A percentile compares a stretch with the other conserved stretches of the same genome.
These are phyloP conservation scores for Saccostrea glomerata DNA, from an alignment of 1,140 invertebrate genomes.

Conservation along the genomic window DNA sequence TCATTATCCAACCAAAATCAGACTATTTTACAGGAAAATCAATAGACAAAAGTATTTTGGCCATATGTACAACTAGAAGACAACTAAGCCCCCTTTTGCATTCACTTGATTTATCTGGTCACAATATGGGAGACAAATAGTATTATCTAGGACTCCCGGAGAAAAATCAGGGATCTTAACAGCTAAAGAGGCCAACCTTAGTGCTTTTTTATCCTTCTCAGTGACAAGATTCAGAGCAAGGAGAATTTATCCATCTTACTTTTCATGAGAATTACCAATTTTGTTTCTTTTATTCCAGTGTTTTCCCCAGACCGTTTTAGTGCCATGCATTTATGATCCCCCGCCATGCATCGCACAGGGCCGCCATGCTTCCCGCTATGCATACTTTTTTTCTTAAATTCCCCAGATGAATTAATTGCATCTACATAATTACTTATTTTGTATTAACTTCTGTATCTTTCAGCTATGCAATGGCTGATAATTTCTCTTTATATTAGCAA, in stretches of 20 bases:
- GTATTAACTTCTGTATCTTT: too few relatives aligned
- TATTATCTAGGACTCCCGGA: neutral
- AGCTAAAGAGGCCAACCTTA: neutral
- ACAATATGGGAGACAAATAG: neutral
- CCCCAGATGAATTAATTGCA: too few relatives aligned
- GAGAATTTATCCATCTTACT: neutral
- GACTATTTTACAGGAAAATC: conserved; percentile 5
- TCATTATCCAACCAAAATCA: conserved; percentile 21
- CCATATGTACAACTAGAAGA: conserved; percentile 5
- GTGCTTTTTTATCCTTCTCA: neutral
- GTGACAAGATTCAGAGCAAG: neutral
- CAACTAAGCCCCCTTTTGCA: neutral
- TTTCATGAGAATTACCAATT: neutral
- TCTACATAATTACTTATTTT: too few relatives aligned
- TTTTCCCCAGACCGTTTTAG: too few relatives aligned
- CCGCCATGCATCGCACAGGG: too few relatives aligned
- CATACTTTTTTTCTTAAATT: too few relatives aligned
- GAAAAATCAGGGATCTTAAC: neutral
- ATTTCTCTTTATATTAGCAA: too few relatives aligned
- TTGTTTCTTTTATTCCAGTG: neutral
- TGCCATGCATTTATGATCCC: too few relatives aligned
- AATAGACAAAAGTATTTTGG: conserved; percentile 16
- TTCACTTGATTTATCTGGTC: conserved; percentile 9
- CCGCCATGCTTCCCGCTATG: too few relatives aligned
- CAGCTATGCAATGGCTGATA: too few relatives aligned